phyloP scores from a whole-genome alignment of 2,113 vertebrate genomes.

The Pteruthius melanotis region DNA sequence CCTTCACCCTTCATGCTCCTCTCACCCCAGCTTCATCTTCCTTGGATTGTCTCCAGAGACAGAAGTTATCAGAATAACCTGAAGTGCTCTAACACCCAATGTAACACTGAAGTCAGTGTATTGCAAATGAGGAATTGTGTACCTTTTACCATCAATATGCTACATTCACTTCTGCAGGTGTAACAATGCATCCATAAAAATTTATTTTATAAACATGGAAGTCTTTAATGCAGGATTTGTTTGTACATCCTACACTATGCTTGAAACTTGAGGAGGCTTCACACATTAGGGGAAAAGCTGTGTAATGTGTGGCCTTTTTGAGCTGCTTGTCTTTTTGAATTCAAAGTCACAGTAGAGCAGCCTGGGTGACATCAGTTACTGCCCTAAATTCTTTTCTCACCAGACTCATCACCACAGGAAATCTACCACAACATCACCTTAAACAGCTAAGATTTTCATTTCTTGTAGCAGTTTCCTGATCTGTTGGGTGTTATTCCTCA shows the following conservation, averaged over 20 bases:
- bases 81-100: background rate
- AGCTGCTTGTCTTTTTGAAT: background rate
- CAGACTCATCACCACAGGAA: background rate
- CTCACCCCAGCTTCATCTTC: background rate
- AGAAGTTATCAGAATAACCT: background rate
- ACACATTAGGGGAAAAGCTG: background rate
- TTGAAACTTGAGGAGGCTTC: background rate
- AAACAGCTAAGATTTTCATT: background rate
- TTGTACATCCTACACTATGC: background rate
- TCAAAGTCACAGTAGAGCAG: background rate
- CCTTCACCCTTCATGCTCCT: background rate
- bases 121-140: background rate
- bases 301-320: background rate
- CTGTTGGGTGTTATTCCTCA: background rate
- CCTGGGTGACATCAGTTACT: background rate
- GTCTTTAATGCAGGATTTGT: background rate
- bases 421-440: background rate
- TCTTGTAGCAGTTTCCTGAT: background rate
- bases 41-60: background rate
- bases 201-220: background rate
- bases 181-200: background rate
- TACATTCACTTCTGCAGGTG: background rate
- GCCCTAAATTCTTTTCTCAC: background rate
- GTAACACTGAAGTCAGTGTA: background rate
- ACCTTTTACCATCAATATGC: rapidly evolving